Percentiles rank a stretch among this genome's conserved stretches.
These are phyloP conservation scores for Eupithecia subumbrata DNA, from an alignment of 2,888 invertebrate species.

Conservation along the genomic window DNA sequence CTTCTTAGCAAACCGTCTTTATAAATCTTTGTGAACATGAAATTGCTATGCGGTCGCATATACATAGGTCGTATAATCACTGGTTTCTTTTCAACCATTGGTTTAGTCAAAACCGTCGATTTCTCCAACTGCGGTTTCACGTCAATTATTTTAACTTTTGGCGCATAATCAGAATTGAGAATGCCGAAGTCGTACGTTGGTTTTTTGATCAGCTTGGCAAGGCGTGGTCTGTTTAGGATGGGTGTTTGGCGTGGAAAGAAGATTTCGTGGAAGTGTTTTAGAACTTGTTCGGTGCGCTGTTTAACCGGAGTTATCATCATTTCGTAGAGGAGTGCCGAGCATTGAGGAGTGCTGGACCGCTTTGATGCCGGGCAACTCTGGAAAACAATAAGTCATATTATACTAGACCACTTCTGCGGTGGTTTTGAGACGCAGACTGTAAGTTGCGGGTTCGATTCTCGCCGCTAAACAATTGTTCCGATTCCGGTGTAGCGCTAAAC, in stretches of 20 bases:
- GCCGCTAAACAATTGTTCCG: not conserved
- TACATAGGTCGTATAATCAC: slow-evolving; percentile 66
- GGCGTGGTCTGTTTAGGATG: slow-evolving; percentile 6
- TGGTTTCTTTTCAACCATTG: slow-evolving; percentile 42
- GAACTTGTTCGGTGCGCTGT: slow-evolving; percentile 48
- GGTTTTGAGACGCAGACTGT: not conserved
- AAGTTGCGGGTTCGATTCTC: not conserved
- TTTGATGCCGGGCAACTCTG: slow-evolving; percentile 71
- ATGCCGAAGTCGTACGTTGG: slow-evolving; percentile 61
- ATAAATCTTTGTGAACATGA: slow-evolving; percentile 38
- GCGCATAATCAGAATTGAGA: slow-evolving; percentile 54
- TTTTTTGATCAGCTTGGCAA: slow-evolving; percentile 43
- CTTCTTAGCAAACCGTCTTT: slow-evolving; percentile 50
- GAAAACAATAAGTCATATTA: slow-evolving; percentile 33
- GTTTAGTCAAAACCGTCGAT: slow-evolving; percentile 12
- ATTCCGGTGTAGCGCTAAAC: not conserved
- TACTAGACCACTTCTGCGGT: not conserved
- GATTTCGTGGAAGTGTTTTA: slow-evolving; percentile 57
- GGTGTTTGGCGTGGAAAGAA: slow-evolving; percentile 41
- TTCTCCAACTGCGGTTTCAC: slow-evolving; percentile 50
- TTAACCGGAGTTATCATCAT: slow-evolving; percentile 54
- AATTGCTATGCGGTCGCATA: slow-evolving; percentile 49
- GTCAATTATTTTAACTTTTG: slow-evolving; percentile 58
- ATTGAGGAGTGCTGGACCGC: slow-evolving; percentile 56
- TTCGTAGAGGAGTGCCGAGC: slow-evolving; percentile 58